phyloP scores from a whole-genome alignment of 92 coral and sea anemone species.

The Epizoanthus ramosus region DNA sequence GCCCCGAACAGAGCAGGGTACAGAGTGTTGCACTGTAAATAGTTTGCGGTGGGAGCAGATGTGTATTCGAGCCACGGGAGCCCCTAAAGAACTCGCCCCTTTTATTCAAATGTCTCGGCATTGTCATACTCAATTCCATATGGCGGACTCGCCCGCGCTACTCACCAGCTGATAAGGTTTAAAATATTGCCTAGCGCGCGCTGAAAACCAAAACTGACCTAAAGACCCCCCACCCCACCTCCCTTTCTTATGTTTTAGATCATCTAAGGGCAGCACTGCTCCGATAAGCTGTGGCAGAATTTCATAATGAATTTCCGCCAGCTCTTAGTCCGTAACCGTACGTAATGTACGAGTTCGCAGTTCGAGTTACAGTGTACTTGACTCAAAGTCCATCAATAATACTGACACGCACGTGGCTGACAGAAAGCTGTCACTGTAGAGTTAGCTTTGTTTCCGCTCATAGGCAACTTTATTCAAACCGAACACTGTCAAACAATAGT shows the following conservation, averaged over 20 bases:
- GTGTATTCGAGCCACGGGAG: constrained; percentile 44
- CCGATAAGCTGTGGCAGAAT: background rate
- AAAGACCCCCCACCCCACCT: background rate
- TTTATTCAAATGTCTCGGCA: constrained; percentile 37
- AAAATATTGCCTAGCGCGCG: constrained; percentile 19
- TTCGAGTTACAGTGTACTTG: constrained; percentile 29
- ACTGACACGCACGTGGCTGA: constrained; percentile 26
- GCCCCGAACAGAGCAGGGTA: background rate
- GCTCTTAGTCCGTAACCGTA: constrained; percentile 25
- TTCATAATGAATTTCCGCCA: constrained; percentile 25
- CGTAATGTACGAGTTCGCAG: constrained; percentile 19
- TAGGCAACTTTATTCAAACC: constrained; percentile 65
- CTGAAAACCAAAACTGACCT: constrained; percentile 7
- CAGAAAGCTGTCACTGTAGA: constrained; percentile 44
- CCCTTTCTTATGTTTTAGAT: background rate
- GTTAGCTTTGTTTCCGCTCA: constrained; percentile 65
- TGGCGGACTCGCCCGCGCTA: constrained; percentile 25
- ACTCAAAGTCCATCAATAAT: constrained; percentile 21
- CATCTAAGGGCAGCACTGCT: background rate
- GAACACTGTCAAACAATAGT: constrained; percentile 68
- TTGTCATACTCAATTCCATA: constrained; percentile 41
- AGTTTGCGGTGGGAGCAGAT: constrained; percentile 47
- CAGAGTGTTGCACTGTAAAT: constrained; percentile 10
- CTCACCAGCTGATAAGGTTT: constrained; percentile 36
- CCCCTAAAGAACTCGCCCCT: constrained; percentile 43